Percentiles rank a stretch among this genome's conserved stretches.
Conservation (phyloP, 2,113 vertebrate species). For the Myanophis thanlyinensis region DNA sequence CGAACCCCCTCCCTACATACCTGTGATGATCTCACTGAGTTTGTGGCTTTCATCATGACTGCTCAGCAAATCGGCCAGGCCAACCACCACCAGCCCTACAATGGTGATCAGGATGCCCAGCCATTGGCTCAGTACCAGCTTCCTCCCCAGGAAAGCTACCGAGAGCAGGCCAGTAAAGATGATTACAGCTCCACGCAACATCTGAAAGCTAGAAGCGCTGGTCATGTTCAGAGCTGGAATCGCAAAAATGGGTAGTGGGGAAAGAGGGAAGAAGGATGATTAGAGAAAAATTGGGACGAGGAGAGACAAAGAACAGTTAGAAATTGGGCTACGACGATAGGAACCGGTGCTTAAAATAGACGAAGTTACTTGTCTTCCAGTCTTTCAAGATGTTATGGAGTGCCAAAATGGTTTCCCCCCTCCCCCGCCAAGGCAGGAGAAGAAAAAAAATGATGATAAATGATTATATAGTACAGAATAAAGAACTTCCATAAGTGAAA, state of each 20-base stretch:
- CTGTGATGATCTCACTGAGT: conserved; percentile 87
- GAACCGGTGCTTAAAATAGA: background rate
- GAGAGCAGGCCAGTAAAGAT: conserved; percentile 93
- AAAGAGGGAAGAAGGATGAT: background rate
- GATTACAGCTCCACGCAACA: conserved; percentile 90
- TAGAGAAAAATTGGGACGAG: no score
- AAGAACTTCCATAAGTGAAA: background rate
- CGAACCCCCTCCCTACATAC: conserved; percentile 46
- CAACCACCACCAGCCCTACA: conserved; percentile 87
- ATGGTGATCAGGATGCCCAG: conserved; percentile 87
- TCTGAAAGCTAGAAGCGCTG: conserved; percentile 96
- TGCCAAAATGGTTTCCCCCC: background rate
- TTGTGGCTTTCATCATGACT: conserved; percentile 65
- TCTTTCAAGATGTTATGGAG: background rate
- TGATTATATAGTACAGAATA: background rate
- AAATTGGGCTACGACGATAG: background rate
- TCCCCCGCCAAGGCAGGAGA: no score
- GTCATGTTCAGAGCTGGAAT: conserved; percentile 89
- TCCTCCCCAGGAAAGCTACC: conserved; percentile 85
- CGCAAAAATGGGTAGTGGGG: background rate
- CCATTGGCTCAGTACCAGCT: conserved; percentile 83
- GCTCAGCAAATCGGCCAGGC: conserved; percentile 82
- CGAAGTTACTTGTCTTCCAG: background rate
- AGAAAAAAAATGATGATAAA: background rate
- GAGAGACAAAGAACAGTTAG: background rate